These are phyloP conservation scores for Zootoca vivipara DNA, from an alignment of 2,113 vertebrate species.

Conservation along the genomic window DNA sequence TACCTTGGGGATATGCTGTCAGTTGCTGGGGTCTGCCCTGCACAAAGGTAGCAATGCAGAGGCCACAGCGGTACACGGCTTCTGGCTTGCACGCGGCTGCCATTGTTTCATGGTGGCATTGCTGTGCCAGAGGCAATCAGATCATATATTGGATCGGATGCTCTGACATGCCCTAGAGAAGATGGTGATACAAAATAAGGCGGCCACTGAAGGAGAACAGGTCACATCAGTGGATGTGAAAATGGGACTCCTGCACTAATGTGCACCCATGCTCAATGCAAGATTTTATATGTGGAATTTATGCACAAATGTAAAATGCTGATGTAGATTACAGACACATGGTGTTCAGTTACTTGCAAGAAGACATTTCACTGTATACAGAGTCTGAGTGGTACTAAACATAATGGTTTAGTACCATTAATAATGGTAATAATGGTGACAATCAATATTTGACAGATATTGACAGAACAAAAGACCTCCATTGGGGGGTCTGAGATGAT, in stretches of 20 bases:
- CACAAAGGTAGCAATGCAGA: background rate
- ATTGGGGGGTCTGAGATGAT: background rate
- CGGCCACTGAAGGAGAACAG: background rate
- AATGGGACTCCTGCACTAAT: background rate
- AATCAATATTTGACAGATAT: background rate
- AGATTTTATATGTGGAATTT: background rate
- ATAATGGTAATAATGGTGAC: background rate
- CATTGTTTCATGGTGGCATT: background rate
- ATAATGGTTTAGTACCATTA: too few relatives aligned
- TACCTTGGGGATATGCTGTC: background rate
- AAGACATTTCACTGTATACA: background rate
- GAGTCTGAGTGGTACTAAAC: background rate
- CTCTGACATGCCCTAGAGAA: conserved; percentile 5
- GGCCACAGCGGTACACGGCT: background rate
- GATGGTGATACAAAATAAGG: background rate
- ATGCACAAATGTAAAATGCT: background rate
- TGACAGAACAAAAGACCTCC: background rate
- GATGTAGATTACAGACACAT: background rate
- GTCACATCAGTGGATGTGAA: background rate
- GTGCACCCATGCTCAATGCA: background rate
- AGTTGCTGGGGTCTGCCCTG: background rate
- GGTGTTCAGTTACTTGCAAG: background rate
- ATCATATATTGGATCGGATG: conserved; percentile 1
- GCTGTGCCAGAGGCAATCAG: background rate
- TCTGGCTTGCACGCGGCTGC: background rate